Evolutionary conservation across 35 echinoderm and acorn worm genomes (phyloP).

Genomic region (Apostichopus japonicus): DNA sequence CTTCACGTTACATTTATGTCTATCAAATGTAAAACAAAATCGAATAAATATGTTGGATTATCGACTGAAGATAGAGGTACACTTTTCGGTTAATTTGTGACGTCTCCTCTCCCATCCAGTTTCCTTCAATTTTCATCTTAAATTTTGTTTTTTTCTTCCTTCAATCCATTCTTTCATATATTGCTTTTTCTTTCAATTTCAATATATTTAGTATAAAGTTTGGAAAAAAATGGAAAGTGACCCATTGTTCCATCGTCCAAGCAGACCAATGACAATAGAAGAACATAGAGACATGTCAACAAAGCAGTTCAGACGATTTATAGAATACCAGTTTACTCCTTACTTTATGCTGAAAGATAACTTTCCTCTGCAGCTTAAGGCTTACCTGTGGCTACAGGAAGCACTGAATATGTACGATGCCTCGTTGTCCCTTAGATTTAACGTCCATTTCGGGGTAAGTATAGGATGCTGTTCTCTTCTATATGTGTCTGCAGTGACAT

Average conservation of each 20-base stretch:
- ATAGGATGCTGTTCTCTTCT: neutral
- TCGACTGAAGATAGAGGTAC: too few relatives aligned
- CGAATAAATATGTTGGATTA: too few relatives aligned
- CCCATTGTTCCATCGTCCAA: neutral
- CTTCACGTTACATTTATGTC: too few relatives aligned
- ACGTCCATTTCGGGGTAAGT: neutral
- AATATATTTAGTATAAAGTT: neutral
- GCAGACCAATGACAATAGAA: neutral
- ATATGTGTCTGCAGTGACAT: too few relatives aligned
- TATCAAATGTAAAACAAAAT: too few relatives aligned
- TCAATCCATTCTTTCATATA: too few relatives aligned
- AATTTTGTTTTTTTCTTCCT: too few relatives aligned
- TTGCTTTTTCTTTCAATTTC: too few relatives aligned
- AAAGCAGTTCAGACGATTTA: neutral
- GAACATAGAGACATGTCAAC: neutral
- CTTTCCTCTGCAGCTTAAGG: neutral
- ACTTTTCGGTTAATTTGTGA: too few relatives aligned
- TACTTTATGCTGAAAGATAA: neutral
- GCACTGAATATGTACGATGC: neutral
- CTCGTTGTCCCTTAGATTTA: neutral
- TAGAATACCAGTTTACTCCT: neutral
- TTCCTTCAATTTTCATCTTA: too few relatives aligned
- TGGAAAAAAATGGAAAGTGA: neutral
- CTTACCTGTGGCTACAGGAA: constrained; percentile 8
- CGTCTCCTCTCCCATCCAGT: too few relatives aligned